Conservation (phyloP, 2,113 vertebrate genomes). For the Erythrocebus patas region DNA sequence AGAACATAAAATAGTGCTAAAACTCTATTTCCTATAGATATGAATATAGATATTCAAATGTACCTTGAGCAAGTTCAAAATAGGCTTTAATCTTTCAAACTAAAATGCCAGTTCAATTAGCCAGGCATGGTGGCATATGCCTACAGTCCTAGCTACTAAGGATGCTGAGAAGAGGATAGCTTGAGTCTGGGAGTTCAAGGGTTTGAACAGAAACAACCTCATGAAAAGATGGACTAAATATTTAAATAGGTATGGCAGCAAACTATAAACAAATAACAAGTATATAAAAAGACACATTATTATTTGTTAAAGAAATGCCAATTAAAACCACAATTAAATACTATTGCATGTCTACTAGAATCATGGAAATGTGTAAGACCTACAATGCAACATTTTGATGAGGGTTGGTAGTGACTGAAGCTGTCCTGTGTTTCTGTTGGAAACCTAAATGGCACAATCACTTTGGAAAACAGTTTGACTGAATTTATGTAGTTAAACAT, state of each 20-base stretch:
- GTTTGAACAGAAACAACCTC: neutral
- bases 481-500: neutral
- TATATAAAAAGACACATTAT: neutral
- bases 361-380: neutral
- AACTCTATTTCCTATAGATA: neutral
- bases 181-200: too few relatives aligned
- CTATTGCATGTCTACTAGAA: neutral
- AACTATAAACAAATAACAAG: neutral
- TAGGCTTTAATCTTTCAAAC: neutral
- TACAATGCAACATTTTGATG: neutral
- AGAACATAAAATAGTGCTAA: neutral
- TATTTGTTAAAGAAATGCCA: neutral
- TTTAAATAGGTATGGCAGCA: neutral
- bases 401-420: neutral
- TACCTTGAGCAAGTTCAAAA: neutral
- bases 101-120: neutral
- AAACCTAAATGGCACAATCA: neutral
- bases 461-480: neutral
- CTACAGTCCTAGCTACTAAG: too few relatives aligned
- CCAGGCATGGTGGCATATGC: too few relatives aligned
- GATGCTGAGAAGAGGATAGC: too few relatives aligned
- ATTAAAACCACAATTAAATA: neutral
- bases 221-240: neutral
- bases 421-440: neutral
- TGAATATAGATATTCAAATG: neutral